Base-by-base conservation (phyloP, 2,888 invertebrate species). In the Euzetes globulus region DNA sequence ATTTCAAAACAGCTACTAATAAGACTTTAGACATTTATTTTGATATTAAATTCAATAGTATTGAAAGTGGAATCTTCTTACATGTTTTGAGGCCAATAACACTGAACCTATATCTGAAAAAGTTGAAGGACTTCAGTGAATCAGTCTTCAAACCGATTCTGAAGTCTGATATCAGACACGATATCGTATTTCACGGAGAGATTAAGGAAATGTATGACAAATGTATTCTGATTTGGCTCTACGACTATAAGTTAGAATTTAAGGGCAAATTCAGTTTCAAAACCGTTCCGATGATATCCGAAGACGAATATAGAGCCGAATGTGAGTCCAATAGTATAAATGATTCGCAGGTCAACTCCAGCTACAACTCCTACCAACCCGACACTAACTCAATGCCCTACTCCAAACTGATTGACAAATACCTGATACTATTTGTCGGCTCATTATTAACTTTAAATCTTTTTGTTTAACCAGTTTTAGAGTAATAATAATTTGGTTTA, bases 21-120 rank as follows among this genome's bases (percentile, higher is more conserved):
- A 74, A 74, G 63, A 60, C 74, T 22, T 19, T 74, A 25, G 74
- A 74, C 71, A 29, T 74, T n/a, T 74, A 74, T 50, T 65, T 74
- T 27, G 74, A 74, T 33, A 71, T 52, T 19, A 74, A 74, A 41
- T 45, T 74, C 19, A 41, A 60, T 63, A 47, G 13, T 19, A 71
- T 74, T 22, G 74, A 74, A 71, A 55, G 74, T 19, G 71, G 74
- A 15, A 58, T 47, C 7, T 74, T 74, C 25, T 4, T 19, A 3
- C 58, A 47, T 5, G 29, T 55, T 27, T 19, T 50, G 29, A 71
- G 74, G 17, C 74, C 74, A 45, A 50, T 74, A 29, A 74, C 74
- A 7, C 71, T 74, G 9, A 74, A 74, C 29, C 55, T 74, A 33
- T 74, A 45, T 25, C 71, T 74, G n/a, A 74, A 71, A 19, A 74